Base-by-base conservation (phyloP, 2,113 vertebrate species). In the Boulengeromyrus knoepffleri region DNA sequence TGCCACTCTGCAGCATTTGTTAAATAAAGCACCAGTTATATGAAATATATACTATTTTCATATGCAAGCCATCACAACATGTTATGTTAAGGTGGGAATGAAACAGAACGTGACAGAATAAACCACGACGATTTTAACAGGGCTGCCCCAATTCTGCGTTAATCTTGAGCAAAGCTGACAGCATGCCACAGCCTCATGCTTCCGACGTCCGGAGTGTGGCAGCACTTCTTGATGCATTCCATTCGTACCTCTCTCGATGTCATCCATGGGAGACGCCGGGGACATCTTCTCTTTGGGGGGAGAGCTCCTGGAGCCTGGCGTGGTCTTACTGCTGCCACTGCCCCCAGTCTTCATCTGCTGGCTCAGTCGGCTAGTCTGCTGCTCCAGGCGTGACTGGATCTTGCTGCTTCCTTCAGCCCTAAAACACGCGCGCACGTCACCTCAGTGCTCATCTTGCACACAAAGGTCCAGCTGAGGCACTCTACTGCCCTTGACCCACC, bases 331-430 rank as follows among this genome's bases (percentile, higher is more conserved):
- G 87, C 94, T 96, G 95, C 93, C 94, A 52, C 92, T 94, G 94
- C 91, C 96, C 94, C 24, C 97, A 93, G 91, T 96, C 95, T 91
- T 98, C 96, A 95, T 92, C 92, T 96, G 96, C 92, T 96, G 96
- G 86, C 94, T 95, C 39, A 97, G 93, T 5, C 96, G 94, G 45
- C 90, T 95, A 49, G 95, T 96, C 91, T 96, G 96, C 39, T 96
- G 96, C 90, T 97, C 96, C 90, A 96, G 58, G 4, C 94, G 97
- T 91, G 96, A 97, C 83, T 99, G 98, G 92, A 99, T 95, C 95
- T 98, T 99, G 94, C 98, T 99, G 94, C 98, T 99, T 90, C 99
- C 98, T 93, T 99, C 98, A 88, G 97, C 97, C 93, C 99, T 99
- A 94, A 0, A 39, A 52, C 3, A 39, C 7, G 13, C 42, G 90